Base-by-base conservation (phyloP, 2,888 invertebrate genomes). In the Tridacna gigas region DNA sequence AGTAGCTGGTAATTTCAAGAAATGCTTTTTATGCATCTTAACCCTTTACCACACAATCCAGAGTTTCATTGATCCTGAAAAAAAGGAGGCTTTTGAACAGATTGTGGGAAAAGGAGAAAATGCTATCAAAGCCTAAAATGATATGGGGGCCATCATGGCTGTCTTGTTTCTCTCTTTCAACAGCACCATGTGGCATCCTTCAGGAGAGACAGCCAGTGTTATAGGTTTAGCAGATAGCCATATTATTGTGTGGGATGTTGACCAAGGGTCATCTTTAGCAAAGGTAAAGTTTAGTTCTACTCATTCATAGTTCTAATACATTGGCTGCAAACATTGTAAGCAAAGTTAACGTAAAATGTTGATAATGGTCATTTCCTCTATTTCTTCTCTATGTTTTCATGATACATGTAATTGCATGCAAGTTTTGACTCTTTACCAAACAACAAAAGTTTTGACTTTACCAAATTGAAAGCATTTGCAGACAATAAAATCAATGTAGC, bases 141-240 rank as follows among this genome's bases (percentile, higher is more conserved):
- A n/a, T 37, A 37, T 37, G 7, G 37, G 2, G 37, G 37, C n/a
- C 7, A 37, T 37, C 37, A 37, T 37, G 7, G 37, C 25, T 65
- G 3, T 20, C 15, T 65, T 65, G 56, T 74, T 25, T 71, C 60
- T 26, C 15, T 79, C 26, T 28, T 48, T 84, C 86, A 90, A 12
- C 90, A 95, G 97, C 80, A 96, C 97, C 0, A 96, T 97, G 91
- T 99, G 98, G 96, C 98, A 99, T 95, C 98, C 98, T 0, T 96
- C 96, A 0, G 94, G 93, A 48, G 97, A 98, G 91, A 95, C 96
- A 37, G 96, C 96, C 48, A 97, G 96, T 86, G 95, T 97, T 13
- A 96, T 97, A 0, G 96, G 97, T 9, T 96, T 98, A 9, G 96
- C 97, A 47, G 98, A 98, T 92, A 97, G 96, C 91, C 96, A 97